Evolutionary conservation across 2,888 invertebrate genomes (phyloP), one percentile per base, ranked within the genome.

Genomic region (Apomyelois bistriatella): DNA sequence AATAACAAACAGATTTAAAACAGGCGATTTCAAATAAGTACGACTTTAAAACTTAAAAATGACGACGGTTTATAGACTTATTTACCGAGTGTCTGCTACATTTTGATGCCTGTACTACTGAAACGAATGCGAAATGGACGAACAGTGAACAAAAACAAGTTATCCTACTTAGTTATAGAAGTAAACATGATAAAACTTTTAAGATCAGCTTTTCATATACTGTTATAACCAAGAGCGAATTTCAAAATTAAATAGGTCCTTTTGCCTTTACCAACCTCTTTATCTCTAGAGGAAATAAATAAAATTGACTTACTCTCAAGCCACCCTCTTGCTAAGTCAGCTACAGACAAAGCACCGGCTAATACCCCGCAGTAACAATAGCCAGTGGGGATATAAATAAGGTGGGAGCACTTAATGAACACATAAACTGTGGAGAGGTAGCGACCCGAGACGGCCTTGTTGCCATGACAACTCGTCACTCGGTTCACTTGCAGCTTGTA

Each of bases 331-430:
- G 83, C 79, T 61, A 70, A 79, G 75, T 85, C 85, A 83, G 79
- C 82, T 64, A 66, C 66, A 82, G 82, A 85, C 82, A 85, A 82
- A 82, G 76, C 76, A 73, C 79, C 76, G 73, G 74, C 79, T 82
- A 81, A 82, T 82, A 73, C 76, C 77, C 78, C 67, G 70, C 72
- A 69, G 75, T 69, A 72, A 83, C 82, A 85, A 85, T 76, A 72
- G 78, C 79, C 79, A 68, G 65, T 70, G 78, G 82, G 79, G 83
- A 80, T 80, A 84, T 85, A 85, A 86, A 84, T 84, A 86, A 80
- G 73, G 75, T 71, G 78, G 22, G 72, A 77, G 76, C 84, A 80
- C 84, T 86, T 86, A 86, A 85, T 85, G 85, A 85, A 85, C 84
- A 83, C 82, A 82, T 84, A 82, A 81, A 85, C 79, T 76, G 76